Evolutionary conservation across 2,888 invertebrate genomes (phyloP), one percentile per base, ranked within the genome.

Genomic region (Cerastoderma edule): DNA sequence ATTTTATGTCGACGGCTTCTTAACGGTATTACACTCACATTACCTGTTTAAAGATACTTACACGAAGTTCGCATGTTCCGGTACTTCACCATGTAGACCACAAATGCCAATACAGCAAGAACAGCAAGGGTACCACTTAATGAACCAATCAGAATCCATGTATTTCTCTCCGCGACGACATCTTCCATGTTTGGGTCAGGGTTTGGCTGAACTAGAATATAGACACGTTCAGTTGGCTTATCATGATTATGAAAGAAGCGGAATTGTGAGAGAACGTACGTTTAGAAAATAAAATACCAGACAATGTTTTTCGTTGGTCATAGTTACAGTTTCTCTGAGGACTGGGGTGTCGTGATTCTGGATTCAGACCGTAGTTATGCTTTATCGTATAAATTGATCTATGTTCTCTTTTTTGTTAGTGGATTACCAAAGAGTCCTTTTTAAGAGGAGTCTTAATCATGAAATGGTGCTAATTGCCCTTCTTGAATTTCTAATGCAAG

Each of bases 21-120:
- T 10, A 8, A 16, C 16, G 10, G 8, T 8, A 8, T 8, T 39
- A 8, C 39, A 16, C 16, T 10, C 10, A 8, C 39, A 39, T 10
- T 10, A 39, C 8, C 10, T 39, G 10, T 16, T 39, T 8, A 16
- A 5, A 10, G 27, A 2, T 57, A 63, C 66, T 66, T n/a, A 66
- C 66, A 66, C 8, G 66, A 50, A 6, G 66, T 66, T n/a, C 66
- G 19, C 50, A 66, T 50, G 0, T 46, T 22, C 53, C 68, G 53
- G 19, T 64, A 74, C 24, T 74, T 74, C 13, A 68, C 0, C 6
- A 68, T 13, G 54, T 68, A 74, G 13, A 74, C 64, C 19, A 74
- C 32, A n/a, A 68, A 64, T 16, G 73, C 73, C 33, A 64, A 39
- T 13, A 65, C n/a, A 6, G 46, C 73, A n/a, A 74, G 3, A 28